These are phyloP conservation scores for Morpho helenor DNA, from an alignment of 2,888 invertebrate genomes.

Conservation along the genomic window DNA sequence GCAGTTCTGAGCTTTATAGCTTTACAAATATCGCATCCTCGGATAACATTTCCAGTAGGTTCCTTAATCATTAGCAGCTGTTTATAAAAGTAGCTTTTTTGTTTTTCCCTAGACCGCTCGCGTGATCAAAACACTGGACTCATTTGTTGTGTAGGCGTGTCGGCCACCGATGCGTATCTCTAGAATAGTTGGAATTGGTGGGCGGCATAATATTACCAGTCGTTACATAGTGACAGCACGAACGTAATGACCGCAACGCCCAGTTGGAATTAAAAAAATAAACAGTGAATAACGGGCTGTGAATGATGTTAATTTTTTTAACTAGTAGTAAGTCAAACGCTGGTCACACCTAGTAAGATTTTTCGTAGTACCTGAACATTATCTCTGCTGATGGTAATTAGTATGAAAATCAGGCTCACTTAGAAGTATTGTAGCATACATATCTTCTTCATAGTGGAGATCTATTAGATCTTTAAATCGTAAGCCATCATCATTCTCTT, in stretches of 20 bases:
- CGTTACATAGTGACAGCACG: constrained; percentile 57
- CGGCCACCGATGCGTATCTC: constrained; percentile 73
- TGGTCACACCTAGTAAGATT: too few relatives aligned
- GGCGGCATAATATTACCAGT: constrained; percentile 73
- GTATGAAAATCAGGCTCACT: too few relatives aligned
- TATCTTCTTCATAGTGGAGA: too few relatives aligned
- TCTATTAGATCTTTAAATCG: too few relatives aligned
- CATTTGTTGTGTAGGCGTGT: constrained; percentile 58
- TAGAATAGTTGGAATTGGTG: constrained; percentile 68
- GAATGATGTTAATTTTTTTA: not conserved
- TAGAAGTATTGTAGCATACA: too few relatives aligned
- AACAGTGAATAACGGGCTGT: constrained; percentile 18
- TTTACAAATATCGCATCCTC: too few relatives aligned
- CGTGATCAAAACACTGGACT: constrained; percentile 39
- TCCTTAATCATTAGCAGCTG: constrained; percentile 4
- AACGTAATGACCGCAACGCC: constrained; percentile 51
- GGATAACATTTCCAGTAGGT: too few relatives aligned
- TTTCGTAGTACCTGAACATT: too few relatives aligned
- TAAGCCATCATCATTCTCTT: too few relatives aligned
- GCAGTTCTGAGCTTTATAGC: too few relatives aligned
- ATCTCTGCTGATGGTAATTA: too few relatives aligned
- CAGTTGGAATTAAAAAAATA: constrained; percentile 35
- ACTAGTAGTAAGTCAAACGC: too few relatives aligned
- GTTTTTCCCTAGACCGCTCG: constrained; percentile 20
- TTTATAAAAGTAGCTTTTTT: not conserved